Conservation (phyloP, 2,888 invertebrate species). For the Drosophila fulvimacula region DNA sequence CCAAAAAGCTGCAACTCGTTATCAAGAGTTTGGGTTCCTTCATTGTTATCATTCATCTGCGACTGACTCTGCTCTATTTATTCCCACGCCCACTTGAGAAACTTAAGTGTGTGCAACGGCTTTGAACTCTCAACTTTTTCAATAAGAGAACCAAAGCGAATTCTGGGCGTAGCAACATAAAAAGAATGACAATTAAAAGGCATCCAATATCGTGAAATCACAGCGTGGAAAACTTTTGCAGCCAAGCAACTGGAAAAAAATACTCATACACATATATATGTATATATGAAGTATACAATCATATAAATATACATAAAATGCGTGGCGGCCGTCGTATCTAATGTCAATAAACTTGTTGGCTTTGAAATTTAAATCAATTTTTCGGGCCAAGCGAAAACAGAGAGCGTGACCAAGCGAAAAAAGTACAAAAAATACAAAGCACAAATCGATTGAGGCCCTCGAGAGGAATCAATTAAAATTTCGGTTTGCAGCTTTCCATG, state of each 20-base stretch:
- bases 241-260: conserved; percentile 9
- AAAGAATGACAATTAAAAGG: conserved; percentile 37
- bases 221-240: conserved; percentile 51
- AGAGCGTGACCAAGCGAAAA: conserved; percentile 25
- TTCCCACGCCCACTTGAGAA: conserved; percentile 43
- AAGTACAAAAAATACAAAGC: conserved; percentile 13
- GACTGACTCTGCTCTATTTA: conserved; percentile 10
- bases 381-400: conserved; percentile 33
- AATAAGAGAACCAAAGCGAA: conserved; percentile 46
- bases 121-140: conserved; percentile 68
- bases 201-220: conserved; percentile 18
- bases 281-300: neutral
- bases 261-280: neutral
- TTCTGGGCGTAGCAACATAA: conserved; percentile 22
- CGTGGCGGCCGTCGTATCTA: conserved; percentile 39
- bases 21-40: conserved; percentile 37
- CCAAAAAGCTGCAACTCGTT: conserved; percentile 56
- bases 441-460: conserved; percentile 59
- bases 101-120: conserved; percentile 20
- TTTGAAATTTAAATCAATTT: conserved; percentile 71
- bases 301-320: conserved; percentile 1
- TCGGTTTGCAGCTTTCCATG: conserved; percentile 4
- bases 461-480: conserved; percentile 70
- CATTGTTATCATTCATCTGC: conserved; percentile 38
- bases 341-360: conserved; percentile 77